phyloP scores from a whole-genome alignment of 2,797 vertebrate genomes.

The Epinephelus coioides region DNA sequence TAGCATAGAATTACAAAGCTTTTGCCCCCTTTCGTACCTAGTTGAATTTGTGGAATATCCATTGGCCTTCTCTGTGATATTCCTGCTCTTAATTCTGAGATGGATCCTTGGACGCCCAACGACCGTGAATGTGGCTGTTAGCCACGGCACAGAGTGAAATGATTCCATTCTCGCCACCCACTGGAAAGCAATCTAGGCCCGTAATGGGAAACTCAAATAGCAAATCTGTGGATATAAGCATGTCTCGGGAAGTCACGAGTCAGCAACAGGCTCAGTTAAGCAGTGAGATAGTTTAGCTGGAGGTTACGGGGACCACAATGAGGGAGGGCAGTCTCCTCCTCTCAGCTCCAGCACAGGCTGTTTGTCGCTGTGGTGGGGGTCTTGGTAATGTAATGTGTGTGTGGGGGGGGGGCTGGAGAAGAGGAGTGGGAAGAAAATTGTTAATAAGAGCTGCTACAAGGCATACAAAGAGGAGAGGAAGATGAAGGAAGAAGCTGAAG shows the following conservation, averaged over 20 bases:
- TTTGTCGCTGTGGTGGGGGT: slow-evolving; percentile 16
- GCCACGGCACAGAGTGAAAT: slow-evolving; percentile 63
- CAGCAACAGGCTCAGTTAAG: slow-evolving; percentile 74
- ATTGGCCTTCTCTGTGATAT: slow-evolving; percentile 37
- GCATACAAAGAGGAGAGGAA: not conserved
- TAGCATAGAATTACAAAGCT: slow-evolving; percentile 13
- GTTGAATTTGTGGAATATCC: slow-evolving; percentile 42
- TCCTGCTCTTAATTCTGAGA: slow-evolving; percentile 65
- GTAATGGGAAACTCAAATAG: slow-evolving; percentile 81
- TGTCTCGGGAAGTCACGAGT: slow-evolving; percentile 71
- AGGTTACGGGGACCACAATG: slow-evolving; percentile 65
- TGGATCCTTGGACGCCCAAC: slow-evolving; percentile 68
- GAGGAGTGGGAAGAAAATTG: not conserved
- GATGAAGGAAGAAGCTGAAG: slow-evolving; percentile 9
- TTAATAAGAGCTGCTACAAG: slow-evolving; percentile 1
- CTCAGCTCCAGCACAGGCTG: slow-evolving; percentile 1
- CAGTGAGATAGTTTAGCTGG: slow-evolving; percentile 62
- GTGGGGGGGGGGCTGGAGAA: not conserved
- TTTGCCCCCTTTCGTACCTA: not conserved
- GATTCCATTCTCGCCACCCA: slow-evolving; percentile 74
- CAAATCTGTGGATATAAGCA: slow-evolving; percentile 77
- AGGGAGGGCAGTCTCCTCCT: slow-evolving; percentile 29
- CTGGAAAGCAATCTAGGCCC: slow-evolving; percentile 79
- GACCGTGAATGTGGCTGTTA: slow-evolving; percentile 71
- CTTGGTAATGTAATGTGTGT: slow-evolving; percentile 34